These are phyloP conservation scores for Craniophora ligustri DNA, from an alignment of 2,888 invertebrate genomes.

Conservation along the genomic window DNA sequence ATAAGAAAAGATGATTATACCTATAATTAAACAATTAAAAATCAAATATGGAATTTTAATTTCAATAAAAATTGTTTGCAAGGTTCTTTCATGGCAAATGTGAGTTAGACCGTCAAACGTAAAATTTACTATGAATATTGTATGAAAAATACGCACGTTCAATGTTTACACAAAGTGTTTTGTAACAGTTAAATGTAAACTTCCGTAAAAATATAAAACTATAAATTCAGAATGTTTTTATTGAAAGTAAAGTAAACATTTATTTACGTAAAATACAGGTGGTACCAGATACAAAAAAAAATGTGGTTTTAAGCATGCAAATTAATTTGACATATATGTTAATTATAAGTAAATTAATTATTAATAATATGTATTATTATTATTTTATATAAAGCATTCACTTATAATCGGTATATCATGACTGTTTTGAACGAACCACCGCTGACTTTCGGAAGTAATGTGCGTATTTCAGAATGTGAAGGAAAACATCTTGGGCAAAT, in stretches of 20 bases:
- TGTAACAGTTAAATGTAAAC: neutral
- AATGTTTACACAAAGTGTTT: slow-evolving; percentile 4
- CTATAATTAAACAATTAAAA: slow-evolving; percentile 17
- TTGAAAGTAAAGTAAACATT: too few relatives aligned
- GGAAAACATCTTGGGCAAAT: too few relatives aligned
- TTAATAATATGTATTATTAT: too few relatives aligned
- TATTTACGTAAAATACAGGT: too few relatives aligned
- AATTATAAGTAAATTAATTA: too few relatives aligned
- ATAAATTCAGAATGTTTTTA: too few relatives aligned
- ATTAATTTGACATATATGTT: too few relatives aligned
- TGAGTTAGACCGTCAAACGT: slow-evolving; percentile 18
- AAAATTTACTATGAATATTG: slow-evolving; percentile 16
- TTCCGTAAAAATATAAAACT: neutral
- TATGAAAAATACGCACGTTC: slow-evolving; percentile 14
- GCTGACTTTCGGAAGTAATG: too few relatives aligned
- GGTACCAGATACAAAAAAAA: too few relatives aligned
- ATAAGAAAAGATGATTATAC: slow-evolving; percentile 9
- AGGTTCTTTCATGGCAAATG: slow-evolving; percentile 28
- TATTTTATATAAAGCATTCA: neutral
- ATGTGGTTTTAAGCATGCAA: too few relatives aligned
- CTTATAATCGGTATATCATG: neutral
- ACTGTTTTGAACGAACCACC: neutral
- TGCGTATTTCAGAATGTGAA: too few relatives aligned
- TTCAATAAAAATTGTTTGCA: slow-evolving; percentile 28
- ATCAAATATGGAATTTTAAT: slow-evolving; percentile 30